These are phyloP conservation scores for Danionella cerebrum DNA, from an alignment of 2,113 vertebrate species.

Conservation along the genomic window DNA sequence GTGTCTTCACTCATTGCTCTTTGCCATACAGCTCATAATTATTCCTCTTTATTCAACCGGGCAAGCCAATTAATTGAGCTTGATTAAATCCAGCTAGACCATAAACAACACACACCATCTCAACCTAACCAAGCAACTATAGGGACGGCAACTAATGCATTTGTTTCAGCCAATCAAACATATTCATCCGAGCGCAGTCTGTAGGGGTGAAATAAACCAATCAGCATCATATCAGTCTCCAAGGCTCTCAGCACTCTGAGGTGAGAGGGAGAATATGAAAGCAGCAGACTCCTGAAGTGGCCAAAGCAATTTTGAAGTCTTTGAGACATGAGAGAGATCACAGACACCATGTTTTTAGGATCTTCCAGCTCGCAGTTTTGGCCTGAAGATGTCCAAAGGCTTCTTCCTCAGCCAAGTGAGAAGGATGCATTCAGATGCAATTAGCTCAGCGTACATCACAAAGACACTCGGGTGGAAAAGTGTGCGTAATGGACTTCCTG, in stretches of 20 bases:
- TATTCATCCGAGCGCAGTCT: background rate
- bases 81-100: conserved; percentile 19
- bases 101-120: conserved; percentile 8
- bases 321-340: conserved; percentile 35
- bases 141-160: background rate
- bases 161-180: background rate
- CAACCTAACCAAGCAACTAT: background rate
- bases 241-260: background rate
- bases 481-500: conserved; percentile 19
- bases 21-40: conserved; percentile 16
- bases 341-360: conserved; percentile 15
- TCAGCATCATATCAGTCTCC: conserved; percentile 7
- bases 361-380: background rate
- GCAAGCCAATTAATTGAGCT: conserved; percentile 17
- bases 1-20: conserved; percentile 16
- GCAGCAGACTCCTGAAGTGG: background rate
- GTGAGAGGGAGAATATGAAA: background rate
- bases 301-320: conserved; percentile 23
- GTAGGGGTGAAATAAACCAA: conserved; percentile 29
- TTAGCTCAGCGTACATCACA: conserved; percentile 32
- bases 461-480: conserved; percentile 1
- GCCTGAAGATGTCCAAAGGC: background rate
- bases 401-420: conserved; percentile 23
- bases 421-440: conserved; percentile 14
- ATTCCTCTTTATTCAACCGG: conserved; percentile 20